These are phyloP conservation scores for Epinotia brunnichana DNA, from an alignment of 2,888 invertebrate species.

Conservation along the genomic window DNA sequence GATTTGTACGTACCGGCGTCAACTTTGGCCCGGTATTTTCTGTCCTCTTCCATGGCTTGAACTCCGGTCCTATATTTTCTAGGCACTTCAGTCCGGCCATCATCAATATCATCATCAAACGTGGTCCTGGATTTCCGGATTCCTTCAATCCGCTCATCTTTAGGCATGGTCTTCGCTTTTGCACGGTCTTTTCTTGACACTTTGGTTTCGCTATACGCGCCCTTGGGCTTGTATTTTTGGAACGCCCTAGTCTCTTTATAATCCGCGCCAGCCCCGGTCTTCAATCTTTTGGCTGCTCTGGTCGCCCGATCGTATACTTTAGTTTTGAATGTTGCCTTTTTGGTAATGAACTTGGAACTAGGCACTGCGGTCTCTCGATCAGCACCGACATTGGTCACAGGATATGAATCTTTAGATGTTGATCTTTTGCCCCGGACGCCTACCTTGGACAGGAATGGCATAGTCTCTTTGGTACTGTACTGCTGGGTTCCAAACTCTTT, in stretches of 20 bases:
- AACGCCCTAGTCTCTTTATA: not conserved
- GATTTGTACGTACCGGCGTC: not conserved
- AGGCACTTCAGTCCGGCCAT: not conserved
- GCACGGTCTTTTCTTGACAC: not conserved
- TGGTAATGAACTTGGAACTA: not conserved
- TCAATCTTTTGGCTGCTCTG: not conserved
- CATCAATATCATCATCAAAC: not conserved
- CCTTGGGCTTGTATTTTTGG: not conserved
- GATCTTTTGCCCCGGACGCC: not conserved
- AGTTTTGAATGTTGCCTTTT: not conserved
- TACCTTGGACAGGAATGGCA: not conserved
- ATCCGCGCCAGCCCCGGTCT: not conserved
- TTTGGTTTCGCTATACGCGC: not conserved
- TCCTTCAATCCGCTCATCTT: not conserved
- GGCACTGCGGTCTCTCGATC: not conserved
- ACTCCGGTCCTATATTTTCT: slow-evolving; percentile 2
- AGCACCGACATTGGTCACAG: not conserved
- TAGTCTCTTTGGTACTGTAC: not conserved
- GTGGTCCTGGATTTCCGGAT: not conserved
- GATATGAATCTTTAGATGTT: not conserved
- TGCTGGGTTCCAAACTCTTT: not conserved
- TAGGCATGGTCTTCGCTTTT: not conserved
- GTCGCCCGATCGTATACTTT: slow-evolving; percentile 12
- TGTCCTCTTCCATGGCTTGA: not conserved
- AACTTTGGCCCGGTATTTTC: not conserved